These are phyloP conservation scores for Macaria liturata DNA, from an alignment of 2,888 invertebrate genomes.

Conservation along the genomic window DNA sequence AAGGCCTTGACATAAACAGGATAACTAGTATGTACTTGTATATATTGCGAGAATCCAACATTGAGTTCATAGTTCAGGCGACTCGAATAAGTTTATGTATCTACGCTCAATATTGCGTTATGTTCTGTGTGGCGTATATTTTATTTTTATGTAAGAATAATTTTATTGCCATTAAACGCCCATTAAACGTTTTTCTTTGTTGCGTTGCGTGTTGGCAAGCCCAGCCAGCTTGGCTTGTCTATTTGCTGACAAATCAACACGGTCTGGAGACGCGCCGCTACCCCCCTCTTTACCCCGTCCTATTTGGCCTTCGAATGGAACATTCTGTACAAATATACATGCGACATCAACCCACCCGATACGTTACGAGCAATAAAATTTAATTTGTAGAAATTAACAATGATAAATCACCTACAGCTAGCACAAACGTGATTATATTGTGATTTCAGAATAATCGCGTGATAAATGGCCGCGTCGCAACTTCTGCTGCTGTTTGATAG, in stretches of 20 bases:
- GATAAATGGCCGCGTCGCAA: slow-evolving; percentile 60
- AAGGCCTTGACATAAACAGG: no score
- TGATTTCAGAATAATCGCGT: slow-evolving; percentile 72
- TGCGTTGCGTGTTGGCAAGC: slow-evolving; percentile 34
- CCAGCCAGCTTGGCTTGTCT: slow-evolving; percentile 35
- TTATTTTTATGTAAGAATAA: slow-evolving; percentile 26
- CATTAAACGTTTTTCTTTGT: slow-evolving; percentile 28
- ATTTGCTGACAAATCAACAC: slow-evolving; percentile 39
- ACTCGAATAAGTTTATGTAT: no score
- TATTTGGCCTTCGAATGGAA: slow-evolving; percentile 17
- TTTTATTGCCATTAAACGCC: slow-evolving; percentile 28
- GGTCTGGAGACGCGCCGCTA: slow-evolving; percentile 26
- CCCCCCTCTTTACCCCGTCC: slow-evolving; percentile 18
- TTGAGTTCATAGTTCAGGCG: no score
- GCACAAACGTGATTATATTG: slow-evolving; percentile 71
- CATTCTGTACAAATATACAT: slow-evolving; percentile 36
- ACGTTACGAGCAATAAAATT: slow-evolving; percentile 61
- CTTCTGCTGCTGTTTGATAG: slow-evolving; percentile 55
- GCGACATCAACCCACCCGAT: slow-evolving; percentile 42
- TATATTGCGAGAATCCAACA: no score
- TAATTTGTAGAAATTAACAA: slow-evolving; percentile 67
- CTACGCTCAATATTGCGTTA: slow-evolving; percentile 2
- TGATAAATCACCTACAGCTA: slow-evolving; percentile 60
- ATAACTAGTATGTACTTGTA: no score
- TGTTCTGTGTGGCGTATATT: slow-evolving; percentile 13